phyloP scores from a whole-genome alignment of 2,888 invertebrate genomes.

The Rutpela maculata region DNA sequence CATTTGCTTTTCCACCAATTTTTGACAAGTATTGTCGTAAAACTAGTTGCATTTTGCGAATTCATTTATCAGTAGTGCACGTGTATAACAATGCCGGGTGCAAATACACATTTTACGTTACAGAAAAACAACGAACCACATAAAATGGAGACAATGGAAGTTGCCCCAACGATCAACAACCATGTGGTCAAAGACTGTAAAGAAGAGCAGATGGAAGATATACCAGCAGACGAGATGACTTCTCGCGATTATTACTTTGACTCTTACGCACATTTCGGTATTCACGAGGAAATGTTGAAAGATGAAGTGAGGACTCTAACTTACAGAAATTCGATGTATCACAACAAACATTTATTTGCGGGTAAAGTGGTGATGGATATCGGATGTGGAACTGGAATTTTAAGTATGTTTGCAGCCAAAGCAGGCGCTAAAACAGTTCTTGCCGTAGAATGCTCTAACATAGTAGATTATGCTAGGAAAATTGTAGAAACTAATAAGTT shows the following conservation, averaged over 20 bases:
- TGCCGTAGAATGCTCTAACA: conserved; percentile 99
- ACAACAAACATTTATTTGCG: conserved; percentile 98
- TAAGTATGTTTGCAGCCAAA: conserved; percentile 99
- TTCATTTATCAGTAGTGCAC: conserved; percentile 42
- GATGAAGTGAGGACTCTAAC: conserved; percentile 99
- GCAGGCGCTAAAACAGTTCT: conserved; percentile 97
- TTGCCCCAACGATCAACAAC: conserved; percentile 69
- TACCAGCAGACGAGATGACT: conserved; percentile 96
- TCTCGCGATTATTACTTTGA: conserved; percentile 99
- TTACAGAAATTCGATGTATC: conserved; percentile 99
- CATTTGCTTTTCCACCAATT: conserved; percentile 30
- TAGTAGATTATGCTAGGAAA: conserved; percentile 97
- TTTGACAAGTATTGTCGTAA: conserved; percentile 9
- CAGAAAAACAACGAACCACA: conserved; percentile 48
- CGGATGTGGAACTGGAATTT: conserved; percentile 98
- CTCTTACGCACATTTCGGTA: conserved; percentile 99
- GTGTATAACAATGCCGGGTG: conserved; percentile 53
- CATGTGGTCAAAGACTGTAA: conserved; percentile 61
- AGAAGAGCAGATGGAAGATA: conserved; percentile 72
- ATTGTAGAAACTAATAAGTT: conserved; percentile 92
- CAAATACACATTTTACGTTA: conserved; percentile 49
- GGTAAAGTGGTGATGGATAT: conserved; percentile 96
- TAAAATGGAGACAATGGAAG: conserved; percentile 74
- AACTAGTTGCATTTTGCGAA: conserved; percentile 33
- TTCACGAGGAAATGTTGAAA: conserved; percentile 99